Base-by-base conservation (phyloP, 2,113 vertebrate species). In the Oreochromis niloticus region DNA sequence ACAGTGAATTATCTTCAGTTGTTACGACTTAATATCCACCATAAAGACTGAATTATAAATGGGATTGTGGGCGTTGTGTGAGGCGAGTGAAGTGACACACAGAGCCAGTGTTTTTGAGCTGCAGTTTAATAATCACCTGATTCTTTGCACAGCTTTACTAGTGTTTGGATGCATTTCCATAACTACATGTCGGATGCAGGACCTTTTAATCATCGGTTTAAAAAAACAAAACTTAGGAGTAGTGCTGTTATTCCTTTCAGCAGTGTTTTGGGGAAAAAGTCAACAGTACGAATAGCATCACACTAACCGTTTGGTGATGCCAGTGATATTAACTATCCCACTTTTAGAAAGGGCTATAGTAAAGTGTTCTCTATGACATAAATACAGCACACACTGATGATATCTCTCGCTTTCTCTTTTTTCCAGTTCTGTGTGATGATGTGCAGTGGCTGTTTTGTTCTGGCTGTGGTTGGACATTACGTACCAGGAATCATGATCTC, bases 401-500 rank as follows among this genome's bases (percentile, higher is more conserved):
- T 13, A 5, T 30, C n/a, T 12, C 7, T 17, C 4, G 3, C 85
- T 34, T 84, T 2, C 2, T 91, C n/a, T 87, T 17, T 27, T 52
- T 83, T 90, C 85, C 96, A 99, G 99, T 99, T 99, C 96, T 99
- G 98, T 90, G 96, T 94, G 80, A 96, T 98, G 94, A 97, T 97
- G 93, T 99, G 98, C 95, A 97, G 97, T 11, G 97, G 98, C 93
- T 99, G 98, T 91, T 96, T 97, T 61, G 95, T 97, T 16, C 93
- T 99, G 84, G 97, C 97, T 50, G 91, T 97, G 56, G 96, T 99
- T 80, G 98, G 98, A 90, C 98, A 99, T 96, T 99, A 99, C 93
- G 97, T 99, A 91, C 99, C 99, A 9, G 98, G 99, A 95, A 97
- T 99, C 93, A 99, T 99, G 99, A 99, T 99, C 95, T 98, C 97